phyloP scores from a whole-genome alignment of 2,888 invertebrate species.

The Drosophila percnosoma region DNA sequence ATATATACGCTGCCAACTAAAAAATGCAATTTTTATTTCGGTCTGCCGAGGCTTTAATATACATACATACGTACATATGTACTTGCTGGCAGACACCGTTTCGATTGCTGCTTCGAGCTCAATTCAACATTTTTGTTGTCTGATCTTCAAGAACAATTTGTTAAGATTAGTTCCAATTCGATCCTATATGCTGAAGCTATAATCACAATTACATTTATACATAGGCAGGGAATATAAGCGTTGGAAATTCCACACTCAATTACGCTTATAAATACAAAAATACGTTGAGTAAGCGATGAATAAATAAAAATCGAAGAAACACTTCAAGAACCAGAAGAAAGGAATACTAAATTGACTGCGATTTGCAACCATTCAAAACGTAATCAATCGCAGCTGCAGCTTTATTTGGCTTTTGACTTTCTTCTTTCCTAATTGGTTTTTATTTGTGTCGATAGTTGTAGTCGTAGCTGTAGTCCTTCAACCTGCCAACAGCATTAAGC shows the following conservation, averaged over 20 bases:
- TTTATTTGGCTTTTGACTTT: constrained; percentile 3
- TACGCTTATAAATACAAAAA: neutral
- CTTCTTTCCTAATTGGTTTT: neutral
- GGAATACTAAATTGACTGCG: constrained; percentile 19
- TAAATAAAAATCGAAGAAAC: neutral
- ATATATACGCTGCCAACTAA: constrained; percentile 13
- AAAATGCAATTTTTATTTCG: neutral
- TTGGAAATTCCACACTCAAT: neutral
- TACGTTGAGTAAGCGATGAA: neutral
- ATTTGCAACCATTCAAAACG: constrained; percentile 14
- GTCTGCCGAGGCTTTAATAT: neutral
- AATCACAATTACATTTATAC: neutral
- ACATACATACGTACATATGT: too few species aligned
- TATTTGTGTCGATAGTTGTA: constrained; percentile 18
- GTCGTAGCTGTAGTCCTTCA: constrained; percentile 25
- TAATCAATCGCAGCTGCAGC: constrained; percentile 14
- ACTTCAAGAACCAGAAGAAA: constrained; percentile 5
- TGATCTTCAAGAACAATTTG: neutral
- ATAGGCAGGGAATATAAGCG: neutral
- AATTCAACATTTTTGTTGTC: too few species aligned
- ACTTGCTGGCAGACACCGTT: neutral
- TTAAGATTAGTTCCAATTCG: neutral
- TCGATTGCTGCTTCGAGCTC: neutral
- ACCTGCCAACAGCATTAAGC: constrained; percentile 32
- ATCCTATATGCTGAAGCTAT: neutral